These are phyloP conservation scores for Drosophila busckii DNA, from an alignment of 1,140 invertebrate species.

Conservation along the genomic window DNA sequence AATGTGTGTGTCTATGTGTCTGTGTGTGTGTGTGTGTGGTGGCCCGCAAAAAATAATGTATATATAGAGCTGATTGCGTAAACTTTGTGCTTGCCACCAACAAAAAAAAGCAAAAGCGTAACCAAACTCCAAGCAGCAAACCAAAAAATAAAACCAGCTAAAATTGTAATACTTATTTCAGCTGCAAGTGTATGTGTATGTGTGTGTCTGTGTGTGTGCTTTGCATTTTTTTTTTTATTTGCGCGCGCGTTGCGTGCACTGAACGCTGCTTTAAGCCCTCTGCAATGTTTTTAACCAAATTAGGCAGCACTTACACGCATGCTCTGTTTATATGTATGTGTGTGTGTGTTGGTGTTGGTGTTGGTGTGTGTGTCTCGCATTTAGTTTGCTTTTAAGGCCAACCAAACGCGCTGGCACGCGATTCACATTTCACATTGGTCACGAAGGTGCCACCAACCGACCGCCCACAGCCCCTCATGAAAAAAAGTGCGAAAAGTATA, in stretches of 20 bases:
- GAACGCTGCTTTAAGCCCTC: slow-evolving; percentile 16
- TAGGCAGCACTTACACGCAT: slow-evolving; percentile 21
- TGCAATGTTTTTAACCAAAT: slow-evolving; percentile 41
- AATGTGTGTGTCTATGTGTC: slow-evolving; percentile 1
- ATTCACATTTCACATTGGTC: no score
- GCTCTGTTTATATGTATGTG: background rate
- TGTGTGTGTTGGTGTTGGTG: slow-evolving; percentile 2
- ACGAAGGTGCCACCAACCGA: no score
- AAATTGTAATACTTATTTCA: slow-evolving; percentile 18
- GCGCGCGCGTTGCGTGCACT: slow-evolving; percentile 35
- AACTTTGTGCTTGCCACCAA: slow-evolving; percentile 24
- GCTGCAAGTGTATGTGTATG: slow-evolving; percentile 15
- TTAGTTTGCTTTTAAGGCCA: slow-evolving; percentile 32
- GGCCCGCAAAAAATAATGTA: slow-evolving; percentile 29
- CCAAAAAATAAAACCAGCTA: slow-evolving; percentile 8
- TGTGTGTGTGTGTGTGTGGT: slow-evolving; percentile 10
- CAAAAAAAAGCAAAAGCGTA: slow-evolving; percentile 4
- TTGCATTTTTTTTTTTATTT: slow-evolving; percentile 29
- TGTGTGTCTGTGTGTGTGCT: slow-evolving; percentile 10
- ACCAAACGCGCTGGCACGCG: no score
- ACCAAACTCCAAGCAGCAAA: slow-evolving; percentile 23
- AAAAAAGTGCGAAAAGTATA: no score
- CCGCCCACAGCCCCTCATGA: no score
- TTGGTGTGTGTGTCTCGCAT: background rate
- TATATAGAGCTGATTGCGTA: slow-evolving; percentile 50